Base-by-base conservation (phyloP, 2,797 vertebrate genomes). In the Margarornis squamiger region DNA sequence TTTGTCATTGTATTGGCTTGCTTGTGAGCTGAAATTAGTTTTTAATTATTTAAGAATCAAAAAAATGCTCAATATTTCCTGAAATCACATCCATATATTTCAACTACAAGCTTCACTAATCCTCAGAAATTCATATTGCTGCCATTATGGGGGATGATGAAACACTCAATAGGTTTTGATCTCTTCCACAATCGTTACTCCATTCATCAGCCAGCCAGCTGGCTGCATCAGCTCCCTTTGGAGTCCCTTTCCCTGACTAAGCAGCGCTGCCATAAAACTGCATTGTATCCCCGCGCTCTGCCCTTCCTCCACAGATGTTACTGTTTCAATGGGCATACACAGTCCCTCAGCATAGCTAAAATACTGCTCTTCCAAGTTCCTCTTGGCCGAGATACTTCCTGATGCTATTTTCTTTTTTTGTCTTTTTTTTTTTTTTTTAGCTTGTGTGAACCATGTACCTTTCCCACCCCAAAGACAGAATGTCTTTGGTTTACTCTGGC, bases 251-350 rank as follows among this genome's bases (percentile, higher is more conserved):
- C 96, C 95, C 94, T 95, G 91, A 93, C 70, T 94, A 92, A 96
- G 96, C 96, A 90, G 67, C 0, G 52, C 91, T 93, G 91, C 94
- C 90, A 96, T 96, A 96, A 92, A 95, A 90, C 90, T 92, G 83
- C 92, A 88, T 95, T 95, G 90, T 96, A 67, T 55, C 59, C 39
- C 26, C 0, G 14, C 8, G 39, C 93, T 94, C 79, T 96, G 92
- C 96, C 96, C 91, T 97, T 97, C 95, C 95, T 95, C 95, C 96
- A 96, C 96, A 97, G 96, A 95, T 95, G 95, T 88, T 84, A 52
- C 67, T 10, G 0, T 73, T 86, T 97, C 96, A 96, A 94, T 95
- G 91, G 86, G 92, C 90, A 92, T 38, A 94, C 87, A 95, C 54
- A 93, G 92, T 70, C 79, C 85, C 95, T 90, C 82, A 55, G 91